A percentile compares a stretch with the other conserved stretches of the same genome.
Evolutionary conservation across 1,140 invertebrate genomes (phyloP).

Genomic region (Drosophila azteca): DNA sequence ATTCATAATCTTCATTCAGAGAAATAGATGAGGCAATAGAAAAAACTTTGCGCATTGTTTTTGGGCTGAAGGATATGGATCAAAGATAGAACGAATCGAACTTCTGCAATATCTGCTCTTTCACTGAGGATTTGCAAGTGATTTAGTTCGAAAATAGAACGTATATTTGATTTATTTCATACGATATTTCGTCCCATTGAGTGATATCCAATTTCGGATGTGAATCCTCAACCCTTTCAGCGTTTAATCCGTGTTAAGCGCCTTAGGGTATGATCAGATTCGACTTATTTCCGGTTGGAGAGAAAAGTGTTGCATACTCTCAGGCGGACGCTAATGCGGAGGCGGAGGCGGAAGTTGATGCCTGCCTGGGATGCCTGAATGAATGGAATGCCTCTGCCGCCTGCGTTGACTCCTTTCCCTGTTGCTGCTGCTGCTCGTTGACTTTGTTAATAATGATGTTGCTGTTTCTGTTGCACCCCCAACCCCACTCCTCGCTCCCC

Average conservation of each 20-base stretch:
- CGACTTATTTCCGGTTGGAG: constrained; percentile 45
- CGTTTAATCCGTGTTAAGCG: constrained; percentile 24
- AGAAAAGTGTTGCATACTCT: constrained; percentile 52
- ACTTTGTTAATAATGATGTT: constrained; percentile 78
- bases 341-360: not conserved
- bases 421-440: constrained; percentile 47
- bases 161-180: constrained; percentile 34
- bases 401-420: too few relatives aligned
- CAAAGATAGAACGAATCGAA: too few relatives aligned
- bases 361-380: too few relatives aligned
- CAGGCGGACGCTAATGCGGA: not conserved
- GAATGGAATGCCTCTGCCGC: too few relatives aligned
- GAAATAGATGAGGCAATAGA: too few relatives aligned
- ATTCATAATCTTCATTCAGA: not conserved
- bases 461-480: constrained; percentile 2
- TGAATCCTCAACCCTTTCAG: not conserved
- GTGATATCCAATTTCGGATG: constrained; percentile 36
- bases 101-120: too few relatives aligned
- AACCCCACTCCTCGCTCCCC: constrained; percentile 2
- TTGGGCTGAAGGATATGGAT: too few relatives aligned
- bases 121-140: too few relatives aligned
- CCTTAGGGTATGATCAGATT: constrained; percentile 51
- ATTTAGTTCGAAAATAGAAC: too few relatives aligned
- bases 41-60: too few relatives aligned
- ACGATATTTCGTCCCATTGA: not conserved